Evolutionary conservation across 92 coral and sea anemone genomes (phyloP), one percentile per base, ranked within the genome.

Genomic region (Porites divaricata): DNA sequence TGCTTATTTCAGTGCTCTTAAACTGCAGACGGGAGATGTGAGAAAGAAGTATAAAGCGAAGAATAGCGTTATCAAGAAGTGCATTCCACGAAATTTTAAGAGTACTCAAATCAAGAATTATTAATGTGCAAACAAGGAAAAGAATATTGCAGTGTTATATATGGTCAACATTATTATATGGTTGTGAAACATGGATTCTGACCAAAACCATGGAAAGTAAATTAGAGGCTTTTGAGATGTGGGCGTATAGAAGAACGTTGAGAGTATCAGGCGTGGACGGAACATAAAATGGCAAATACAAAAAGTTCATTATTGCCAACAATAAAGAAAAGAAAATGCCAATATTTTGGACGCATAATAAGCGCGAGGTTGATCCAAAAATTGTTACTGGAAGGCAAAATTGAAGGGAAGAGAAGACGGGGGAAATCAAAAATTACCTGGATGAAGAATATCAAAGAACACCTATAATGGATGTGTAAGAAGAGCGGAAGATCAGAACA

Each of bases 91-190:
- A 66, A 66, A 66, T 66, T 45, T 66, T 45, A 66, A 22, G 70
- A 63, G 67, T 0, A 17, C 67, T 23, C 15, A 66, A 66, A 1
- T 66, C 35, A 8, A 66, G 16, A 66, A 66, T 22, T 15, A 66
- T 8, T 66, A 66, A 66, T 24, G 9, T 23, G 49, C n/a, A 66
- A 66, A 20, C 71, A 66, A 24, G 68, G n/a, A 16, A 63, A 63
- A 1, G 26, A 66, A 10, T 66, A 66, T 66, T 66, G 35, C 35
- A 66, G 71, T 70, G 74, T 28, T 41, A 70, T 45, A 1, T 24
- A 28, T 70, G 74, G 74, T 70, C 57, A 70, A 70, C 74, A 10
- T 70, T 26, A 45, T 1, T 70, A 70, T 70, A 45, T 70, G 74
- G 57, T 14, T 28, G 16, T 28, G 74, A 70, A 70, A 45, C 57